These are phyloP conservation scores for Camelus dromedarius DNA, from an alignment of 2,113 vertebrate genomes.

Conservation along the genomic window DNA sequence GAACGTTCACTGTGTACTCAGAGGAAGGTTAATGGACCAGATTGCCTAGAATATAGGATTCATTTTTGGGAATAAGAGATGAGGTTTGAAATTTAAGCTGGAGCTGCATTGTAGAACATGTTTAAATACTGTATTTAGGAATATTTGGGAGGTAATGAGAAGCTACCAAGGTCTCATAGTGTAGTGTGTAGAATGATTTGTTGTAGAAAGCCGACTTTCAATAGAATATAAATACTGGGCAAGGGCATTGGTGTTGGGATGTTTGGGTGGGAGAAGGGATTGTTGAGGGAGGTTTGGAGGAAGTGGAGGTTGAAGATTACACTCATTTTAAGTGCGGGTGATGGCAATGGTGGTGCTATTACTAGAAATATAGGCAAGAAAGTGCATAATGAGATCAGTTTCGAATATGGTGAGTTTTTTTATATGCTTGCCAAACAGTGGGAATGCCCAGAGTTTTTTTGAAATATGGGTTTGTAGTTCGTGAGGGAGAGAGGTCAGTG, in stretches of 20 bases:
- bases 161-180: slow-evolving; percentile 5
- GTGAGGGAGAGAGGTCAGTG: slow-evolving; percentile 45
- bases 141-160: slow-evolving; percentile 52
- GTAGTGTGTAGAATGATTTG: slow-evolving; percentile 45
- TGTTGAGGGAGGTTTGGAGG: neutral
- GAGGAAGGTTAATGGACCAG: slow-evolving; percentile 18
- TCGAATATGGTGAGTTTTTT: slow-evolving; percentile 30
- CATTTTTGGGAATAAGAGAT: slow-evolving; percentile 41
- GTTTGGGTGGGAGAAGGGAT: neutral
- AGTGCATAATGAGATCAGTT: slow-evolving; percentile 7
- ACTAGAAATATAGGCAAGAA: slow-evolving; percentile 1
- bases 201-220: slow-evolving; percentile 25
- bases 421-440: slow-evolving; percentile 31
- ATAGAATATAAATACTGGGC: neutral
- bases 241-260: neutral
- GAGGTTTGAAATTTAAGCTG: slow-evolving; percentile 50
- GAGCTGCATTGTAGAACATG: neutral
- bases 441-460: slow-evolving; percentile 54
- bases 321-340: neutral
- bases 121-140: slow-evolving; percentile 53
- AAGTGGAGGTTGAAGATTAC: neutral
- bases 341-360: neutral
- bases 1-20: neutral
- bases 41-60: slow-evolving; percentile 6
- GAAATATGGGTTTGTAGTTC: slow-evolving; percentile 54